These are phyloP conservation scores for Listronotus bonariensis DNA, from an alignment of 1,140 invertebrate genomes.

Conservation along the genomic window DNA sequence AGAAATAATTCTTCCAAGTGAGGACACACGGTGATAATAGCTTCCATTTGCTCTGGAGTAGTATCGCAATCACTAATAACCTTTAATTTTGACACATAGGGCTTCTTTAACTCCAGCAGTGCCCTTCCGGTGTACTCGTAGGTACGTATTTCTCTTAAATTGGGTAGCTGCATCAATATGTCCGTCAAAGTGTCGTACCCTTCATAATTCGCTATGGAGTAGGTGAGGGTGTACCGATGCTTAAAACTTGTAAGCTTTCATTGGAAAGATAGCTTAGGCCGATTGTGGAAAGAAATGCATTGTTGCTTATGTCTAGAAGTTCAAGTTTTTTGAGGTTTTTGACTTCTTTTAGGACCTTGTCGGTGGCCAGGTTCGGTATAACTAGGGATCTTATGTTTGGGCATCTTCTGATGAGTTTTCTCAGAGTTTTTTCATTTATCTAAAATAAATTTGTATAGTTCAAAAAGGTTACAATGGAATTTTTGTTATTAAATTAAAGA, in stretches of 20 bases:
- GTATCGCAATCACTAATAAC: constrained; percentile 66
- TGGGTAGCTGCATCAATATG: constrained; percentile 63
- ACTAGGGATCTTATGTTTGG: constrained; percentile 9
- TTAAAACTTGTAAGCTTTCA: constrained; percentile 15
- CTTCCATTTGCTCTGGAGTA: constrained; percentile 60
- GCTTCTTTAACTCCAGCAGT: constrained; percentile 58
- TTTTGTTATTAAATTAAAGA: too few relatives aligned
- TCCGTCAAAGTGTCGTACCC: constrained; percentile 56
- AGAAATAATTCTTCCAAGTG: constrained; percentile 65
- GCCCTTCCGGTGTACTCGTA: constrained; percentile 68
- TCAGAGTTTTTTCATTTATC: constrained; percentile 8
- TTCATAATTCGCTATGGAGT: constrained; percentile 58
- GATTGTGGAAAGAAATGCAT: neutral
- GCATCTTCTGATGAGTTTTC: constrained; percentile 11
- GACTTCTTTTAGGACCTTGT: constrained; percentile 63
- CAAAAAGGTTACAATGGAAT: too few relatives aligned
- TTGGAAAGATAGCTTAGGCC: constrained; percentile 3
- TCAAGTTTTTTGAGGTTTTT: constrained; percentile 62
- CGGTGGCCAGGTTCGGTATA: constrained; percentile 59
- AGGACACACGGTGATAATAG: constrained; percentile 64
- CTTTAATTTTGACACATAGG: constrained; percentile 46
- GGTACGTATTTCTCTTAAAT: constrained; percentile 64
- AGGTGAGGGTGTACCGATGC: constrained; percentile 61
- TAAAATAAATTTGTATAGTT: too few relatives aligned
- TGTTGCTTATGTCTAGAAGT: constrained; percentile 63